Percentiles rank a stretch among this genome's conserved stretches.
Conservation (phyloP, 2,113 vertebrate species). For the Gallinago undulata region DNA sequence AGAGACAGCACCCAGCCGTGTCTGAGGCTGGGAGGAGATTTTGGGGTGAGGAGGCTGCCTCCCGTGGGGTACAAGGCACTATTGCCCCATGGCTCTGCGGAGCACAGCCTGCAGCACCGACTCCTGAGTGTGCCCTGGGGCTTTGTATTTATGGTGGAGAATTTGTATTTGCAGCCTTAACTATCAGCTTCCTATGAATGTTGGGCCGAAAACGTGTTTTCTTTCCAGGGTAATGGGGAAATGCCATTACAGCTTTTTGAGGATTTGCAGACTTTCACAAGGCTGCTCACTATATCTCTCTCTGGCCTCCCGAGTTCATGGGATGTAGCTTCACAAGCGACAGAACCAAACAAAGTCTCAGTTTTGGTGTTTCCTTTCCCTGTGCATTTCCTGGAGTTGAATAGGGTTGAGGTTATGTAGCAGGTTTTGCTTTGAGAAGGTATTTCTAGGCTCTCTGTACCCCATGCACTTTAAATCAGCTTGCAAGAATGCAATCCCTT, state of each 20-base stretch:
- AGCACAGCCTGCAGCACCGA: fast-evolving
- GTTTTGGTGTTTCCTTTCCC: not conserved
- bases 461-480: not conserved
- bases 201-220: not conserved
- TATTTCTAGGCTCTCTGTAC: not conserved
- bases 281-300: not conserved
- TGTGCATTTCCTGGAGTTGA: not conserved
- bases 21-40: not conserved
- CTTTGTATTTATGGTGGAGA: not conserved
- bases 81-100: not conserved
- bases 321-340: not conserved
- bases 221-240: not conserved
- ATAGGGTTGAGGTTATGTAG: not conserved
- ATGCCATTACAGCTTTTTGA: not conserved
- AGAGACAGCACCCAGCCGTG: not conserved
- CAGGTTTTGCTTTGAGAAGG: not conserved
- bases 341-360: not conserved
- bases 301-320: not conserved
- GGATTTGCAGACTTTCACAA: not conserved
- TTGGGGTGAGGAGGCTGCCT: not conserved
- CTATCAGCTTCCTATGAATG: not conserved
- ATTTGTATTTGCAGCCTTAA: not conserved
- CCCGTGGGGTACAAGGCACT: not conserved
- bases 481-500: not conserved
- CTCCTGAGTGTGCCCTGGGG: fast-evolving